Percentiles rank a stretch among this genome's conserved stretches.
Evolutionary conservation across 2,113 vertebrate genomes (phyloP).

Genomic region (Perca fluviatilis): DNA sequence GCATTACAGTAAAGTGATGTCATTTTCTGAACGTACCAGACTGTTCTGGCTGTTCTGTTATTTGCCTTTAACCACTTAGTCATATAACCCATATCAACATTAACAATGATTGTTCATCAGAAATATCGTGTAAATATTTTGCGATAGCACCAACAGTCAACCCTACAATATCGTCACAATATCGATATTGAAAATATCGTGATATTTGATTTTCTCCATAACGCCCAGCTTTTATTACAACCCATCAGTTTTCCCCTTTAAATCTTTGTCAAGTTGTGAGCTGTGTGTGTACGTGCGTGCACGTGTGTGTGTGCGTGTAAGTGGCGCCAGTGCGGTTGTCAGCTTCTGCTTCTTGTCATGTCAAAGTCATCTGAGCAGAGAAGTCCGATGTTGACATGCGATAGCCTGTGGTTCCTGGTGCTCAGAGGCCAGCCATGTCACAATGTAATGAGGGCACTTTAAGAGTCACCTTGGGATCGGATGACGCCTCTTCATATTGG

Average conservation of each 20-base stretch:
- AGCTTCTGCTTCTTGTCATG: slow-evolving; percentile 2
- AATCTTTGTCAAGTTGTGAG: not conserved
- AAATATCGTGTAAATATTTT: no score
- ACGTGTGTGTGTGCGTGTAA: no score
- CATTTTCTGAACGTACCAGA: no score
- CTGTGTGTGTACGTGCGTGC: not conserved
- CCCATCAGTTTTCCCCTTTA: not conserved
- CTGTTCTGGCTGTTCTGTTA: no score
- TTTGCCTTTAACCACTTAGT: no score
- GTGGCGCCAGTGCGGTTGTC: not conserved
- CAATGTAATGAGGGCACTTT: not conserved
- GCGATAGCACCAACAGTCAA: no score
- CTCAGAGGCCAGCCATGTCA: not conserved
- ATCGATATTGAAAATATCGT: no score
- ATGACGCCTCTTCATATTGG: not conserved
- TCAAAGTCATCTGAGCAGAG: slow-evolving; percentile 8
- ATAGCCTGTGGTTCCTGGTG: not conserved
- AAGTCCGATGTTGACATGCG: not conserved
- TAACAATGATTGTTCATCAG: no score
- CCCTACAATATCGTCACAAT: no score
- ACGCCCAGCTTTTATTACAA: not conserved
- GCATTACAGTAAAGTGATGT: no score
- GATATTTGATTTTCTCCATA: no score
- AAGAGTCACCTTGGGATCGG: slow-evolving; percentile 13
- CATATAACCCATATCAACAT: no score